Base-by-base conservation (phyloP, 2,797 vertebrate genomes). In the Onychomys leucogaster region DNA sequence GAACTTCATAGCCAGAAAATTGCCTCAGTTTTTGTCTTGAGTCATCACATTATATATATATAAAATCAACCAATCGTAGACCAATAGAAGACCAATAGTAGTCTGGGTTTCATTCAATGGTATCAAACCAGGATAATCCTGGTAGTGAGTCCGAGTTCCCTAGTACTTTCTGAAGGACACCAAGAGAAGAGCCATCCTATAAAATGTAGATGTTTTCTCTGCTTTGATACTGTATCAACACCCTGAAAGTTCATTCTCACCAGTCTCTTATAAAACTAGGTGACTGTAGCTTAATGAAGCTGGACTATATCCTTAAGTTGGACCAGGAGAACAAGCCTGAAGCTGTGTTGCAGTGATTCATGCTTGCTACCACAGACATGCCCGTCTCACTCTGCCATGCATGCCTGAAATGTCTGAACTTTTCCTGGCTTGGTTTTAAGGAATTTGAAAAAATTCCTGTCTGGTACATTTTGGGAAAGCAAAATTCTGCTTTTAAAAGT, bases 361-460 rank as follows among this genome's bases (percentile, higher is more conserved):
- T 29, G 63, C 87, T 80, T 23, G 13, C 27, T 82, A 84, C 67
- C 65, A 76, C n/a, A 65, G 52, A 73, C 46, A 2, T 12, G 67
- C 91, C 89, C 93, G 95, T 90, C 95, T 89, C 82, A 83, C 90
- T 94, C 32, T 4, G 90, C 94, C 95, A 92, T 7, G 83, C 77
- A 41, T 52, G 78, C 93, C 94, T 97, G 83, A 95, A 89, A 37
- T 91, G 89, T 77, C 89, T 87, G 93, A 96, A 95, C 52, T 94
- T 92, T 89, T 94, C 96, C 95, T 97, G 97, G 97, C 97, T 91
- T 93, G 92, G 90, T 91, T 97, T 96, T 89, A 95, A 97, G 96
- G 95, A 96, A 98, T 98, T 87, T 96, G 95, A 97, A 93, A 57
- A 97, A 95, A 97, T 96, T 98, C 96, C 94, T 97, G 92, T 94